phyloP scores from a whole-genome alignment of 2,797 vertebrate genomes.

The Danio aesculapii region DNA sequence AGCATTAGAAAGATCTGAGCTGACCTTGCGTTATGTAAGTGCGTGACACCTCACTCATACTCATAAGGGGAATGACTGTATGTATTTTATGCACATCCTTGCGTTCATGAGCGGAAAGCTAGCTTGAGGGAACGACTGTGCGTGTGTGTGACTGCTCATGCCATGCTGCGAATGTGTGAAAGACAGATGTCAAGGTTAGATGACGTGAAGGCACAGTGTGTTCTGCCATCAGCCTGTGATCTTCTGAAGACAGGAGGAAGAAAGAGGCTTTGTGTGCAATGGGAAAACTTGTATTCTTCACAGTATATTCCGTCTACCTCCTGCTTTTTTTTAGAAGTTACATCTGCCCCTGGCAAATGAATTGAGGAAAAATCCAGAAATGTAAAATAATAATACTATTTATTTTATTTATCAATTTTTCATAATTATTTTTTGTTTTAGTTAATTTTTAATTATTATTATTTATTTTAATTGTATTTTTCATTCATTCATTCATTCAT shows the following conservation, averaged over 20 bases:
- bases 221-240: neutral
- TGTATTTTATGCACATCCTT: constrained; percentile 8
- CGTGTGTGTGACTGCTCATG: constrained; percentile 5
- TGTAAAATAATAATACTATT: neutral
- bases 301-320: neutral
- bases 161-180: constrained; percentile 42
- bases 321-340: too few species aligned
- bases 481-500: too few species aligned
- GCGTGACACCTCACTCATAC: constrained; percentile 23
- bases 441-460: neutral
- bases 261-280: neutral
- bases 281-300: neutral
- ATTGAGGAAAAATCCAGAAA: neutral
- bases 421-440: too few species aligned
- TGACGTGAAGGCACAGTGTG: constrained; percentile 10
- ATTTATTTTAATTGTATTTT: neutral
- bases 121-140: constrained; percentile 18
- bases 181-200: constrained; percentile 53
- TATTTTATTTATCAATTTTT: too few species aligned
- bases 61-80: constrained; percentile 53
- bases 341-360: neutral
- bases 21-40: constrained; percentile 32
- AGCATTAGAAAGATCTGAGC: neutral
- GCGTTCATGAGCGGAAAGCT: constrained; percentile 28
- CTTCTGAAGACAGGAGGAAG: constrained; percentile 2